A percentile compares a stretch with the other conserved stretches of the same genome.
These are phyloP conservation scores for Leptosomus discolor DNA, from an alignment of 2,113 vertebrate genomes.

Conservation along the genomic window DNA sequence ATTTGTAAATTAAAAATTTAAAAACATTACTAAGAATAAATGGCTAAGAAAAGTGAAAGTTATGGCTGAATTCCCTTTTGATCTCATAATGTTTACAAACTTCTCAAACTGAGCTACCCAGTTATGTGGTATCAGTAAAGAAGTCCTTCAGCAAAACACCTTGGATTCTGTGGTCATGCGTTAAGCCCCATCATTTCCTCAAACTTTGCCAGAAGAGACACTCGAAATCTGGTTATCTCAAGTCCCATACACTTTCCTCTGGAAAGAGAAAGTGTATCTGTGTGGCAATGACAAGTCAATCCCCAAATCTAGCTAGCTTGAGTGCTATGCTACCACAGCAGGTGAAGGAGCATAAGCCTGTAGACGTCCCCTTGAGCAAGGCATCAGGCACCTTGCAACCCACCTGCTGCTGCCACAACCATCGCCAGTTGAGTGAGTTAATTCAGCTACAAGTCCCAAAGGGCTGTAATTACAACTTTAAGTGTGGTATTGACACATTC, in stretches of 20 bases:
- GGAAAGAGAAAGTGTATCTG: background rate
- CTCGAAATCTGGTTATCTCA: background rate
- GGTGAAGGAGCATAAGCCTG: rapidly evolving
- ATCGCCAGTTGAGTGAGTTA: background rate
- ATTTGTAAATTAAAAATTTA: conserved; percentile 60
- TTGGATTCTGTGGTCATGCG: rapidly evolving
- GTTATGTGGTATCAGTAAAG: background rate
- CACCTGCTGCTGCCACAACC: background rate
- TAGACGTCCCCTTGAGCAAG: rapidly evolving
- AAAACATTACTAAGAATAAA: conserved; percentile 61
- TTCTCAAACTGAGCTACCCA: background rate
- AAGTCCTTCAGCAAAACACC: background rate
- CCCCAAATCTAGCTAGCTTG: background rate
- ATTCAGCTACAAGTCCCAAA: background rate
- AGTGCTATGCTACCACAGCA: rapidly evolving
- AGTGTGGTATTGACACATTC: rapidly evolving
- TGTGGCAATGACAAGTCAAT: background rate
- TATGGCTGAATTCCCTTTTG: conserved; percentile 70
- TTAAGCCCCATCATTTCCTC: background rate
- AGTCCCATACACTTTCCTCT: background rate
- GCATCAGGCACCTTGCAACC: background rate
- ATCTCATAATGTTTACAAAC: background rate
- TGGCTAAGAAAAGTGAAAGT: conserved; percentile 67
- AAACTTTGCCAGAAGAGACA: background rate
- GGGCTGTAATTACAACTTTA: background rate